A percentile compares a stretch with the other conserved stretches of the same genome.
phyloP scores from a whole-genome alignment of 2,113 vertebrate genomes.

The Cyrtonyx montezumae region DNA sequence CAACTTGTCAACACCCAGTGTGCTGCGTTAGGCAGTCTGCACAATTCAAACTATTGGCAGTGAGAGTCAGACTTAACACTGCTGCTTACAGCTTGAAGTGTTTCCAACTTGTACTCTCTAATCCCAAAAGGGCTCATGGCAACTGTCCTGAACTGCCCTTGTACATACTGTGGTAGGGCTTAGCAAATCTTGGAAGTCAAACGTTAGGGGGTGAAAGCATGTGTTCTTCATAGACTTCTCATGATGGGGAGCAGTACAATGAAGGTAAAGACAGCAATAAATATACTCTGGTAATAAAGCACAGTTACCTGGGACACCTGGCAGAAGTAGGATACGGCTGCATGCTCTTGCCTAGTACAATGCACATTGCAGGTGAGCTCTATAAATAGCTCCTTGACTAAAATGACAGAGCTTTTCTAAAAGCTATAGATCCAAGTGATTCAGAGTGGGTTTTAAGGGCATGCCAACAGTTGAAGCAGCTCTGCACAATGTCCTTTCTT shows the following conservation, averaged over 20 bases:
- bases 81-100: neutral
- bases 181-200: neutral
- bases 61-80: neutral
- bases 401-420: neutral
- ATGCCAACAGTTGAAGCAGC: neutral
- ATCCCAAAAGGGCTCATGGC: neutral
- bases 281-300: slow-evolving; percentile 58
- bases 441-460: neutral
- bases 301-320: slow-evolving; percentile 57
- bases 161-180: neutral
- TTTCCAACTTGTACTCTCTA: neutral
- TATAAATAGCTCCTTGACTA: neutral
- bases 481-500: neutral
- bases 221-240: neutral
- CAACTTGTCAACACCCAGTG: neutral
- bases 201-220: neutral
- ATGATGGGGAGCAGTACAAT: neutral
- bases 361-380: neutral
- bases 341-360: slow-evolving; percentile 4
- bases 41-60: neutral
- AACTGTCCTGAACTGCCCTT: neutral
- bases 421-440: neutral
- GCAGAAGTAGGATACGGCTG: slow-evolving; percentile 24
- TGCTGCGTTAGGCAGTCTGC: neutral
- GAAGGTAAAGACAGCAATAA: slow-evolving; percentile 67